Percentiles rank a stretch among this genome's conserved stretches.
These are phyloP conservation scores for Eremobia ochroleuca DNA, from an alignment of 2,888 invertebrate species.

Conservation along the genomic window DNA sequence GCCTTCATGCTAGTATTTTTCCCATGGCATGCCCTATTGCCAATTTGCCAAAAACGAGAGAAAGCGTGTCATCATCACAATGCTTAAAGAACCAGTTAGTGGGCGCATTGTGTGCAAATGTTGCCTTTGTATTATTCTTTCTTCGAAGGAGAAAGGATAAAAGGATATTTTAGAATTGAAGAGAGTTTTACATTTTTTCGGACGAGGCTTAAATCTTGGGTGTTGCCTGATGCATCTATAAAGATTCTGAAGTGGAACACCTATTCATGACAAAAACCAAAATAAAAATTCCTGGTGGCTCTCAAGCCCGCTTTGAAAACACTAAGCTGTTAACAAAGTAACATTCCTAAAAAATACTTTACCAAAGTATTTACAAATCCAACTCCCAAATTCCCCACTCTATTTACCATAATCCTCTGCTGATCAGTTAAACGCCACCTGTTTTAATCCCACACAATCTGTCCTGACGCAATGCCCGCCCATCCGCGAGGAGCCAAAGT, in stretches of 20 bases:
- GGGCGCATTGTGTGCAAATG: neutral
- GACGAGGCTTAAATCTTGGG: neutral
- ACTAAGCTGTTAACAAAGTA: neutral
- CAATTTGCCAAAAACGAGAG: neutral
- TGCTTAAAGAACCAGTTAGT: neutral
- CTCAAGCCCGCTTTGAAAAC: neutral
- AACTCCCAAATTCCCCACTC: conserved; percentile 24
- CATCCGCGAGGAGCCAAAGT: conserved; percentile 61
- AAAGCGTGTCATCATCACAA: neutral
- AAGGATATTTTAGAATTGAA: too few relatives aligned
- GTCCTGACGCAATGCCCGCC: conserved; percentile 50
- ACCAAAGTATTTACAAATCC: neutral
- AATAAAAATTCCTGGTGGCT: neutral
- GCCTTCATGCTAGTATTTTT: neutral
- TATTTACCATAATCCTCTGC: conserved; percentile 34
- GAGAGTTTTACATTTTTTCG: too few relatives aligned
- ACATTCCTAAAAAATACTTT: neutral
- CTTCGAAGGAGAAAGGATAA: neutral
- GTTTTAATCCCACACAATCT: conserved; percentile 60
- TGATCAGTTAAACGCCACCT: conserved; percentile 58
- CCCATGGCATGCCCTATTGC: neutral
- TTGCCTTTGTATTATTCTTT: neutral
- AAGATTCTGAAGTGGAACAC: neutral
- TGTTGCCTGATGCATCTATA: neutral
- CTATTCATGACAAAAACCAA: neutral